Evolutionary conservation across 2,888 invertebrate species (phyloP), one percentile per base, ranked within the genome.

Genomic region (Phragmatobia fuliginosa): DNA sequence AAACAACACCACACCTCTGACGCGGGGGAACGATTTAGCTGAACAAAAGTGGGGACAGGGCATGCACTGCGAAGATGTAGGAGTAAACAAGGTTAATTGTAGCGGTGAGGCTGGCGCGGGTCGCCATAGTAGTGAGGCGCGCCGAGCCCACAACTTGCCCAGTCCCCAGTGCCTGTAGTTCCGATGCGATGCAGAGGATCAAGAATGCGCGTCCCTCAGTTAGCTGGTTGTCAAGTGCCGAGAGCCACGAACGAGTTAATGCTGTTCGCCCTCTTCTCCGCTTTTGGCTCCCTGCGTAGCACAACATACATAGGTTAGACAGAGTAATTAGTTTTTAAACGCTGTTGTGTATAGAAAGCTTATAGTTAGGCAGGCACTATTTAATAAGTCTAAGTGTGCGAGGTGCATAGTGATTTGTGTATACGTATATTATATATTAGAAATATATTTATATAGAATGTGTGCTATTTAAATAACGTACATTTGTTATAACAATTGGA

Each of bases 181-280:
- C 89, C 91, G 90, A 89, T 88, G 91, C 89, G 89, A 85, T 87
- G 86, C 86, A 87, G 88, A 90, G 94, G 94, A 92, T 92, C 94
- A 88, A 91, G 91, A 92, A 88, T 85, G 89, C 87, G 90, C 92
- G 90, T 89, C 90, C 93, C 94, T 95, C 94, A 95, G 91, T 96
- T 92, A 88, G 96, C 95, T 94, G 96, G 96, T 95, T 96, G 96
- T 96, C 96, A 96, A 96, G 96, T 96, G 95, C 96, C 96, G 93
- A 96, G 97, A 92, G 97, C 96, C 95, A 97, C 96, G 96, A 96
- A 97, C 94, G 97, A 97, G 94, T 96, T 97, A 97, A 97, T 97
- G 97, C 96, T 97, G 97, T 97, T 97, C 97, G 96, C 96, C 96
- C 97, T 97, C 97, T 97, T 97, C 97, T 97, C 97, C 97, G 94